A percentile compares a stretch with the other conserved stretches of the same genome.
These are phyloP conservation scores for Drosophila buzzatii DNA, from an alignment of 2,888 invertebrate genomes.

Conservation along the genomic window DNA sequence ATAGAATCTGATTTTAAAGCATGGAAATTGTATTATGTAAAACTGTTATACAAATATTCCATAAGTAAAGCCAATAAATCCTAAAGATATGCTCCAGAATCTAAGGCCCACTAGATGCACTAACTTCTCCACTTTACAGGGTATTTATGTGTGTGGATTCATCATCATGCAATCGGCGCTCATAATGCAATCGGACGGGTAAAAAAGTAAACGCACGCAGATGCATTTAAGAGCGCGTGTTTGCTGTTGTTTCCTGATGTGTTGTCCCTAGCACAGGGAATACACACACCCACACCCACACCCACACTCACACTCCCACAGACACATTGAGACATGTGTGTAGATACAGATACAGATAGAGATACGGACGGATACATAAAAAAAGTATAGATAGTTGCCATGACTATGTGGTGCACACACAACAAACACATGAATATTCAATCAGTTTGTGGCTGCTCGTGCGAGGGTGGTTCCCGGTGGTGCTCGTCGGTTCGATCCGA, in stretches of 20 bases:
- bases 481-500: conserved; percentile 27
- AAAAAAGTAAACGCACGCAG: conserved; percentile 61
- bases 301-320: background rate
- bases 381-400: conserved; percentile 71
- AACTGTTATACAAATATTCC: too few relatives aligned
- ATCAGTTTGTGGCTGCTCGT: conserved; percentile 51
- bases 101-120: background rate
- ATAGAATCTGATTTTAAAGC: background rate
- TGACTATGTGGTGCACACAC: conserved; percentile 51
- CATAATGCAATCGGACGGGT: conserved; percentile 27
- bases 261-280: conserved; percentile 49
- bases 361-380: conserved; percentile 26
- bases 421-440: conserved; percentile 57
- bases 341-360: conserved; percentile 24
- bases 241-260: conserved; percentile 45
- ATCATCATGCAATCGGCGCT: background rate
- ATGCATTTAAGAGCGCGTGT: conserved; percentile 70
- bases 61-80: too few relatives aligned
- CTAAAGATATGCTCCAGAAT: too few relatives aligned
- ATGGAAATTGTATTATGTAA: too few relatives aligned
- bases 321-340: conserved; percentile 9
- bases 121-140: background rate
- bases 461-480: conserved; percentile 39
- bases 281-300: conserved; percentile 3
- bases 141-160: background rate